Evolutionary conservation across 2,888 invertebrate genomes (phyloP).

Genomic region (Habroteleia sp.): DNA sequence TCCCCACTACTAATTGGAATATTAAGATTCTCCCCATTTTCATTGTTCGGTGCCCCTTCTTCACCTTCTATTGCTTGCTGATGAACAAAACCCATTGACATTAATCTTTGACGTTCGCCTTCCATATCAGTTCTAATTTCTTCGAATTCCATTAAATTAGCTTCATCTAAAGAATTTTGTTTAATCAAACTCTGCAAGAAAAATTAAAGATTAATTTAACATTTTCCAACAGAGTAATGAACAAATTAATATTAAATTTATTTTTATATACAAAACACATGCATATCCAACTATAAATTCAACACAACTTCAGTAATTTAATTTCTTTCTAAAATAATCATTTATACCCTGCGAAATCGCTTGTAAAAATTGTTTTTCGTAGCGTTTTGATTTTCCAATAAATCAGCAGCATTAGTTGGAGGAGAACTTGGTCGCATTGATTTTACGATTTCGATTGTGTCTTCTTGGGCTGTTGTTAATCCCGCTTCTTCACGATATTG

Average conservation of each 20-base stretch:
- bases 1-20: slow-evolving; percentile 23
- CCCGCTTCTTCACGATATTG: slow-evolving; percentile 86
- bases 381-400: slow-evolving; percentile 92
- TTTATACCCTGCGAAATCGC: slow-evolving; percentile 80
- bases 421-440: slow-evolving; percentile 97
- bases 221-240: too few species aligned
- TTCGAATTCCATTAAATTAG: slow-evolving; percentile 82
- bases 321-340: background rate
- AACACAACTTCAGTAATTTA: background rate
- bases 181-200: slow-evolving; percentile 89
- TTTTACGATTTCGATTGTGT: slow-evolving; percentile 96
- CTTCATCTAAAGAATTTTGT: slow-evolving; percentile 94
- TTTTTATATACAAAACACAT: too few species aligned
- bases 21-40: slow-evolving; percentile 77
- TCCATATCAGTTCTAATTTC: slow-evolving; percentile 38
- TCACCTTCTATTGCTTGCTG: slow-evolving; percentile 82
- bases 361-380: slow-evolving; percentile 85
- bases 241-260: too few species aligned
- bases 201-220: background rate
- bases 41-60: slow-evolving; percentile 81
- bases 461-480: slow-evolving; percentile 91
- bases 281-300: too few species aligned
- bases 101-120: slow-evolving; percentile 39
- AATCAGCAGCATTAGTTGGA: slow-evolving; percentile 94
- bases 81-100: slow-evolving; percentile 61